Conservation (phyloP, 2,888 invertebrate genomes). For the Leptopilina syphax region DNA sequence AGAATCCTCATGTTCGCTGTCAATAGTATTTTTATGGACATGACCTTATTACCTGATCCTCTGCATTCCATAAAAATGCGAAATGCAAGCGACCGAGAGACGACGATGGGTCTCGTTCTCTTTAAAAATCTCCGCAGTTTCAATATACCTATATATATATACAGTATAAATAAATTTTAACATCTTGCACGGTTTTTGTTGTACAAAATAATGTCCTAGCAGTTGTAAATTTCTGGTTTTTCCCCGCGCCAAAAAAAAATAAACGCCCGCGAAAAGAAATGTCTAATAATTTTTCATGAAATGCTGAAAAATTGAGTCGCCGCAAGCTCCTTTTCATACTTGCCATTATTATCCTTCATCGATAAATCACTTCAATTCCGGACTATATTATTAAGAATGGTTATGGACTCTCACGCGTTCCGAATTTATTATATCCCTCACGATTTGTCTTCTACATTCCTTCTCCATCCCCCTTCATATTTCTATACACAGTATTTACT, state of each 20-base stretch:
- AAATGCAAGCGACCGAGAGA: constrained; percentile 41
- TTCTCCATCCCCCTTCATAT: too few relatives aligned
- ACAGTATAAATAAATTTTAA: too few relatives aligned
- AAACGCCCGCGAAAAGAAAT: background rate
- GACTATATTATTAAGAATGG: constrained; percentile 28
- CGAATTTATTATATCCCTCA: constrained; percentile 10
- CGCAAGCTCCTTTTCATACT: background rate
- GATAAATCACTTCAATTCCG: constrained; percentile 14
- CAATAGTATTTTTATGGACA: constrained; percentile 41
- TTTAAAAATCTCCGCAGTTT: constrained; percentile 33
- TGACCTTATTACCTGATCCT: constrained; percentile 41
- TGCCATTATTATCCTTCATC: constrained; percentile 24
- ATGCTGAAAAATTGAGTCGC: constrained; percentile 20
- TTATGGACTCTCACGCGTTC: constrained; percentile 39
- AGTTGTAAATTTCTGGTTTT: background rate
- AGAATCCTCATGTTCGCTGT: constrained; percentile 35
- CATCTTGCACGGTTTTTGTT: background rate
- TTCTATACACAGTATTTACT: constrained; percentile 7
- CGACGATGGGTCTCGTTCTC: constrained; percentile 37
- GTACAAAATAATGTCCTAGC: background rate
- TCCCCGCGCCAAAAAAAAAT: background rate
- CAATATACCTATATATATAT: too few relatives aligned
- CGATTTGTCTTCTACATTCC: constrained; percentile 20
- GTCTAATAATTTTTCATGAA: constrained; percentile 1
- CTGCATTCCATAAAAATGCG: constrained; percentile 40